Evolutionary conservation across 2,888 invertebrate species (phyloP).

Genomic region (Oxyteleia sp.): DNA sequence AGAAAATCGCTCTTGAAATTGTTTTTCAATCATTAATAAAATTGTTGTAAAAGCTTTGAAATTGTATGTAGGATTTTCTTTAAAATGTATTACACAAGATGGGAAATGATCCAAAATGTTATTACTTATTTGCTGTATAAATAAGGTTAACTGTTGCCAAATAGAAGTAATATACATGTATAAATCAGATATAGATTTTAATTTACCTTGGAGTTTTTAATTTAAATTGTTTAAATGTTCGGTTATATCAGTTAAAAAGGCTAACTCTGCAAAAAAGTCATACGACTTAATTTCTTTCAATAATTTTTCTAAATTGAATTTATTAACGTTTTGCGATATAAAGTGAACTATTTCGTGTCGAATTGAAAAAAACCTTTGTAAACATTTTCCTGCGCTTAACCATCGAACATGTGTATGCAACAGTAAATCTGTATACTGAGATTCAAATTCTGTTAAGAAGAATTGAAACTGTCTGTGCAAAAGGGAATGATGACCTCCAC

Average conservation of each 20-base stretch:
- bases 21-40: not conserved
- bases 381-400: slow-evolving; percentile 5
- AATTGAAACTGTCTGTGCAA: not conserved
- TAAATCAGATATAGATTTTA: not conserved
- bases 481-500: slow-evolving; percentile 12
- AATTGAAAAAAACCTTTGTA: not conserved
- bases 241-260: slow-evolving; percentile 11
- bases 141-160: slow-evolving; percentile 1
- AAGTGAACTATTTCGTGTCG: not conserved
- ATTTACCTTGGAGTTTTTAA: slow-evolving; percentile 24
- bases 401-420: slow-evolving; percentile 4
- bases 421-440: not conserved
- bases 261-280: slow-evolving; percentile 18
- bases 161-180: slow-evolving; percentile 13
- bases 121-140: not conserved
- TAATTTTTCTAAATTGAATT: not conserved
- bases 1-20: slow-evolving; percentile 1
- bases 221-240: slow-evolving; percentile 17
- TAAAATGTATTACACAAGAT: not conserved
- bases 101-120: slow-evolving; percentile 13
- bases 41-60: not conserved
- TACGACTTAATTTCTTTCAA: not conserved
- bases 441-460: not conserved
- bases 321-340: not conserved
- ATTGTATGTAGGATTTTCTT: not conserved